Evolutionary conservation across 2,113 vertebrate species (phyloP).

Genomic region (Hypomesus transpacificus): DNA sequence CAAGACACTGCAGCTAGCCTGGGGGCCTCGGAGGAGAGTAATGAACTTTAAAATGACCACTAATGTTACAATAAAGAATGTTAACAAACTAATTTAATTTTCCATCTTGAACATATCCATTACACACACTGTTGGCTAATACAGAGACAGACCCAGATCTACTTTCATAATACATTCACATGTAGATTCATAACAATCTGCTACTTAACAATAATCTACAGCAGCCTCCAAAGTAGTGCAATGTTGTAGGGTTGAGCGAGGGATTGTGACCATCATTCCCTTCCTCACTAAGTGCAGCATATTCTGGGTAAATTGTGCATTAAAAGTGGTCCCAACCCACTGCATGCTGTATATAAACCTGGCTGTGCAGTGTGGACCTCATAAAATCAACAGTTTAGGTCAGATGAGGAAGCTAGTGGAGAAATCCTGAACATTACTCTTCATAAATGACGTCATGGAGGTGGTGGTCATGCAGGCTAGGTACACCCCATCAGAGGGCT

Average conservation of each 20-base stretch:
- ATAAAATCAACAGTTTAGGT: background rate
- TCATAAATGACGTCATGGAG: background rate
- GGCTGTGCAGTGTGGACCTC: no score
- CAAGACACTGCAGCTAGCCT: background rate
- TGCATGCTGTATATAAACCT: no score
- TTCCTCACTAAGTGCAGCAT: no score
- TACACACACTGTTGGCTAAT: no score
- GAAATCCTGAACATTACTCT: background rate
- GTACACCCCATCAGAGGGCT: background rate
- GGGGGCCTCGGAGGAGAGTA: background rate
- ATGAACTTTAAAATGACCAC: background rate
- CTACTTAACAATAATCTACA: no score
- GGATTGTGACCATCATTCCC: no score
- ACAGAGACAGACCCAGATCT: background rate
- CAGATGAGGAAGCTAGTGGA: background rate
- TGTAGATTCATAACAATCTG: background rate
- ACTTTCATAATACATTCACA: background rate
- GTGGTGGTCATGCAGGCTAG: constrained; percentile 5
- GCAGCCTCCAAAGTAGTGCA: no score
- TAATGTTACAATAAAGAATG: background rate
- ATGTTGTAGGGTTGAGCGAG: no score
- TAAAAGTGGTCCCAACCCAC: no score
- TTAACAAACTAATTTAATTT: background rate
- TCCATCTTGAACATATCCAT: background rate
- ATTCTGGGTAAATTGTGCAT: no score